Evolutionary conservation across 1,140 invertebrate genomes (phyloP).

Genomic region (Atta colombica): DNA sequence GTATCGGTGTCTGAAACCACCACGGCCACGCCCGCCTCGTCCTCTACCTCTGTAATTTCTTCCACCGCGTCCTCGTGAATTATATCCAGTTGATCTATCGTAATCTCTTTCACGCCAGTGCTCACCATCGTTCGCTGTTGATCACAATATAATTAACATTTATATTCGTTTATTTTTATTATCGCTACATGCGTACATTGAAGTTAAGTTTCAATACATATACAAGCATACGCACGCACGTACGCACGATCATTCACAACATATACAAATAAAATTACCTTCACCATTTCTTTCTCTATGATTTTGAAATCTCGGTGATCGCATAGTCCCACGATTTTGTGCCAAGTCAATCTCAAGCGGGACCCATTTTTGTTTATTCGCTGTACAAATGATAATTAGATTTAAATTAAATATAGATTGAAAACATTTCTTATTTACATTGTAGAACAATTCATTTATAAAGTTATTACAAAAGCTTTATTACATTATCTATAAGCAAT

Average conservation of each 20-base stretch:
- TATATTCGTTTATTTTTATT: background rate
- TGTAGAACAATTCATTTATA: background rate
- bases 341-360: conserved; percentile 91
- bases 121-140: conserved; percentile 77
- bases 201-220: background rate
- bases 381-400: conserved; percentile 78
- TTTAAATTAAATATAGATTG: conserved; percentile 31
- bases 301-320: conserved; percentile 83
- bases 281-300: conserved; percentile 84
- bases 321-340: conserved; percentile 85
- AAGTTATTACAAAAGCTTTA: background rate
- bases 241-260: background rate
- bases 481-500: conserved; percentile 32
- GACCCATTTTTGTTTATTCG: conserved; percentile 92
- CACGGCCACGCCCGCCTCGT: conserved; percentile 77
- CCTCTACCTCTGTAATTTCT: conserved; percentile 81
- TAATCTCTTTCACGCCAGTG: conserved; percentile 81
- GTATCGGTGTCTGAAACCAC: conserved; percentile 81
- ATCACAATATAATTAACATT: conserved; percentile 26
- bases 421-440: conserved; percentile 14
- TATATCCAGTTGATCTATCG: conserved; percentile 80
- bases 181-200: background rate
- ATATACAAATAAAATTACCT: conserved; percentile 68
- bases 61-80: conserved; percentile 79
- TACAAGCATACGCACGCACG: background rate